A percentile compares a stretch with the other conserved stretches of the same genome.
Conservation (phyloP, 92 coral and sea anemone genomes). For the Porites rus region DNA sequence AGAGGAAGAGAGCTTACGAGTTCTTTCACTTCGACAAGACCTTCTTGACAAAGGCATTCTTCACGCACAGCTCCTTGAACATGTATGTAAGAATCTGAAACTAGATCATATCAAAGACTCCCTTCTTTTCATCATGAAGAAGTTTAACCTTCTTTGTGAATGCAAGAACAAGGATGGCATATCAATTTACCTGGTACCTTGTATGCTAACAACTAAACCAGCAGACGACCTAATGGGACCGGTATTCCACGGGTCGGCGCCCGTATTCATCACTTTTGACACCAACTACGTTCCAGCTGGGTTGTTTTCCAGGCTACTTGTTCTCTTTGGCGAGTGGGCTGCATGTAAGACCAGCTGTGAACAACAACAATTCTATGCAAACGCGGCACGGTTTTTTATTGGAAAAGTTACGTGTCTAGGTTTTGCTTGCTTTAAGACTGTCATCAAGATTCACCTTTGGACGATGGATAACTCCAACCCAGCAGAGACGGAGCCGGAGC, state of each 20-base stretch:
- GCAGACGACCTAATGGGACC: neutral
- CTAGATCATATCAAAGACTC: constrained; percentile 4
- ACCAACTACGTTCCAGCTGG: constrained; percentile 36
- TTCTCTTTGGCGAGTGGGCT: constrained; percentile 29
- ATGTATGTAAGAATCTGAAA: constrained; percentile 19
- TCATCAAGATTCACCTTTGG: constrained; percentile 25
- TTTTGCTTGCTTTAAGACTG: constrained; percentile 1
- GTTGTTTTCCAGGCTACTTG: constrained; percentile 33
- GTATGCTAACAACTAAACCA: constrained; percentile 26
- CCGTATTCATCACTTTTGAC: constrained; percentile 32
- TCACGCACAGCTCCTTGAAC: constrained; percentile 5
- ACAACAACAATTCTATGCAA: constrained; percentile 30
- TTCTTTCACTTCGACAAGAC: constrained; percentile 9
- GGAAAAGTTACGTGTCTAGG: constrained; percentile 21
- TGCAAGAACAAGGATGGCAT: neutral
- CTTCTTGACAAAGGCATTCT: constrained; percentile 25
- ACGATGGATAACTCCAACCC: constrained; percentile 23
- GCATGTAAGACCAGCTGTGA: constrained; percentile 12
- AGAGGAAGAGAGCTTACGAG: neutral
- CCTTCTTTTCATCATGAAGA: constrained; percentile 32
- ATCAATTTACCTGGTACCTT: constrained; percentile 11
- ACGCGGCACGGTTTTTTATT: constrained; percentile 25
- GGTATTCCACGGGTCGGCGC: neutral
- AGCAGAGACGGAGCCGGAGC: neutral
- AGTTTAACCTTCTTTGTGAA: constrained; percentile 27